Conservation (phyloP, 2,797 vertebrate species). For the Gallinago solitaria region DNA sequence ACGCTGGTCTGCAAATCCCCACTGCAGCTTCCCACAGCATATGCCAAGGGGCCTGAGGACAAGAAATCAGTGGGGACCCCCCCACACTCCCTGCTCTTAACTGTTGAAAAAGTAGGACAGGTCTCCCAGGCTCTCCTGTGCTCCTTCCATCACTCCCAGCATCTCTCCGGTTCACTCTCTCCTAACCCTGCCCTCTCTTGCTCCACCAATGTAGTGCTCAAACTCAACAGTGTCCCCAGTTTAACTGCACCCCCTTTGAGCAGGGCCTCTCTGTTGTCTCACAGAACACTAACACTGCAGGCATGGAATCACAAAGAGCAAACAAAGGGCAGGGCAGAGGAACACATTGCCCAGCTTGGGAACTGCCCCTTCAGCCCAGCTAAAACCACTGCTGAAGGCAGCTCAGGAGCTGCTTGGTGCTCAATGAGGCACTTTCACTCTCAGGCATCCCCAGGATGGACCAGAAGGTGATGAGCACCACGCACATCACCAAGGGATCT, state of each 20-base stretch:
- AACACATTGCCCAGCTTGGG: fast-evolving
- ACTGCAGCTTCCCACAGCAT: background rate
- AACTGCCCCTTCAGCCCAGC: background rate
- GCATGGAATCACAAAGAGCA: background rate
- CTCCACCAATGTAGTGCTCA: background rate
- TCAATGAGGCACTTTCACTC: fast-evolving
- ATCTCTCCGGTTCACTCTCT: background rate
- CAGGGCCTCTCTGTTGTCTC: background rate
- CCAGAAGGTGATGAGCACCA: background rate
- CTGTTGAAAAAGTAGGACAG: conserved; percentile 54
- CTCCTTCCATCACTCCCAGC: conserved; percentile 6
- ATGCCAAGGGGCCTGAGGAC: conserved; percentile 21
- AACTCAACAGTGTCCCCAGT: fast-evolving
- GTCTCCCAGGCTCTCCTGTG: conserved; percentile 50
- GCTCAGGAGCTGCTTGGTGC: background rate
- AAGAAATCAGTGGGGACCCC: conserved; percentile 24
- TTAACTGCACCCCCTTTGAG: fast-evolving
- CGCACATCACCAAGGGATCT: fast-evolving
- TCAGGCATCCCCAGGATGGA: background rate
- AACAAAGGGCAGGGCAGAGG: background rate
- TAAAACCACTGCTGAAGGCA: background rate
- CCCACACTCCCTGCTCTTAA: background rate
- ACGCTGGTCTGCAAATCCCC: background rate
- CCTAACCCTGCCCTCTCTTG: background rate
- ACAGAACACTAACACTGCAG: background rate